These are phyloP conservation scores for Piezodorus guildinii DNA, from an alignment of 1,140 invertebrate genomes.

Conservation along the genomic window DNA sequence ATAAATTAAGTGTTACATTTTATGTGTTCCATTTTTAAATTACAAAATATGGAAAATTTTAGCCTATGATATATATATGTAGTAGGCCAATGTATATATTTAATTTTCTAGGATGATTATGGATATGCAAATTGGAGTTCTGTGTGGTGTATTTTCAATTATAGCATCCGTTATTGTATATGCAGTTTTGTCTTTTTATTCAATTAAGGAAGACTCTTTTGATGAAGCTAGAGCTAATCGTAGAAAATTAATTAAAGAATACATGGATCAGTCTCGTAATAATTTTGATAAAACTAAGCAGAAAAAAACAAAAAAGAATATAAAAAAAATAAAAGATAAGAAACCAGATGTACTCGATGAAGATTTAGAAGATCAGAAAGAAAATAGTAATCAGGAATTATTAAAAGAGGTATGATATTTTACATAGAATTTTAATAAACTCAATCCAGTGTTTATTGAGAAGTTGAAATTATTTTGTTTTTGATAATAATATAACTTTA, in stretches of 20 bases:
- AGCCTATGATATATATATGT: too few relatives aligned
- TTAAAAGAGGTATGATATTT: too few relatives aligned
- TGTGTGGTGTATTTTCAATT: slow-evolving; percentile 12
- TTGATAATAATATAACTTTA: too few relatives aligned
- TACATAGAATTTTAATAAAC: too few relatives aligned
- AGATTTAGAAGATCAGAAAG: background rate
- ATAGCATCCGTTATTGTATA: slow-evolving; percentile 12
- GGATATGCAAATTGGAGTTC: slow-evolving; percentile 17
- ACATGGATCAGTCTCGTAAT: slow-evolving; percentile 6
- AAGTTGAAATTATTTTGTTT: too few relatives aligned
- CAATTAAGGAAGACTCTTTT: slow-evolving; percentile 20
- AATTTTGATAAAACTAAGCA: slow-evolving; percentile 10
- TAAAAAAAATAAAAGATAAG: slow-evolving; percentile 19
- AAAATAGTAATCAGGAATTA: background rate
- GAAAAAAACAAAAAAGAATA: slow-evolving; percentile 17
- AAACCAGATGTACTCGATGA: background rate
- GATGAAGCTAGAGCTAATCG: slow-evolving; percentile 18
- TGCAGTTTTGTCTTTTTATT: slow-evolving; percentile 12
- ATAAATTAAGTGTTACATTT: too few relatives aligned
- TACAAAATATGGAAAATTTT: too few relatives aligned
- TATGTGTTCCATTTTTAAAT: too few relatives aligned
- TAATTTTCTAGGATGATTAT: slow-evolving; percentile 10
- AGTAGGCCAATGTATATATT: background rate
- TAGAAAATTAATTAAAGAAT: slow-evolving; percentile 15
- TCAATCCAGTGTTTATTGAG: too few relatives aligned